Conservation (phyloP, 1,140 invertebrate genomes). For the Drosophila triauraria region DNA sequence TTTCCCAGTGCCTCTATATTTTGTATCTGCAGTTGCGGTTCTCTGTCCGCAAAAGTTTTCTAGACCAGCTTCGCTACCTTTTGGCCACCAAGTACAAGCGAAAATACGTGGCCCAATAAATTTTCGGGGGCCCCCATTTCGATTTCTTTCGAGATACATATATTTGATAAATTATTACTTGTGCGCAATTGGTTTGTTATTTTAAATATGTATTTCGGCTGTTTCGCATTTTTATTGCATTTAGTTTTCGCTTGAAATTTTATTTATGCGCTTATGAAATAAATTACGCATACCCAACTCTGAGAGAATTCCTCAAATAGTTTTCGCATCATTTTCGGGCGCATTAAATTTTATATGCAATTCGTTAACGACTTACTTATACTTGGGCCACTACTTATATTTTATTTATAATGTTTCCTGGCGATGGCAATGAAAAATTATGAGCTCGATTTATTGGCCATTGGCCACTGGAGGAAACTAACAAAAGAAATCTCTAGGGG, state of each 20-base stretch:
- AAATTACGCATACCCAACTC: conserved; percentile 70
- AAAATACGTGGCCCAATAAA: conserved; percentile 77
- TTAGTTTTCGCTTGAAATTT: conserved; percentile 68
- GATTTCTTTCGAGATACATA: conserved; percentile 42
- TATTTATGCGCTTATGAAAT: conserved; percentile 79
- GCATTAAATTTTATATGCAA: conserved; percentile 80
- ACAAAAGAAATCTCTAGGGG: conserved; percentile 56
- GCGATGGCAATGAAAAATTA: conserved; percentile 71
- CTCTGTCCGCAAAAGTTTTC: conserved; percentile 64
- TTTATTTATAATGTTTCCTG: conserved; percentile 75
- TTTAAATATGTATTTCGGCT: conserved; percentile 56
- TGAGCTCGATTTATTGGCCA: conserved; percentile 73
- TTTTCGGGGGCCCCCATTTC: conserved; percentile 47
- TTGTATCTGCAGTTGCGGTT: conserved; percentile 39
- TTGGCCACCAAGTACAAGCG: conserved; percentile 65
- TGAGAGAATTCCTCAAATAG: conserved; percentile 67
- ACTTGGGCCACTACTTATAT: conserved; percentile 62
- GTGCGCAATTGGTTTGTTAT: conserved; percentile 75
- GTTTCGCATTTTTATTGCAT: conserved; percentile 76
- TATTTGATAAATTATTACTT: conserved; percentile 81
- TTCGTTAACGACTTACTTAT: conserved; percentile 71
- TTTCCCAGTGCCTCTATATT: conserved; percentile 7
- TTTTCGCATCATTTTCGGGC: conserved; percentile 79
- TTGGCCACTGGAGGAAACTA: conserved; percentile 45
- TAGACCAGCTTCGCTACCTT: conserved; percentile 67